Percentiles rank a stretch among this genome's conserved stretches.
Conservation (phyloP, 2,113 vertebrate species). For the Sinocyclocheilus maitianheensis region DNA sequence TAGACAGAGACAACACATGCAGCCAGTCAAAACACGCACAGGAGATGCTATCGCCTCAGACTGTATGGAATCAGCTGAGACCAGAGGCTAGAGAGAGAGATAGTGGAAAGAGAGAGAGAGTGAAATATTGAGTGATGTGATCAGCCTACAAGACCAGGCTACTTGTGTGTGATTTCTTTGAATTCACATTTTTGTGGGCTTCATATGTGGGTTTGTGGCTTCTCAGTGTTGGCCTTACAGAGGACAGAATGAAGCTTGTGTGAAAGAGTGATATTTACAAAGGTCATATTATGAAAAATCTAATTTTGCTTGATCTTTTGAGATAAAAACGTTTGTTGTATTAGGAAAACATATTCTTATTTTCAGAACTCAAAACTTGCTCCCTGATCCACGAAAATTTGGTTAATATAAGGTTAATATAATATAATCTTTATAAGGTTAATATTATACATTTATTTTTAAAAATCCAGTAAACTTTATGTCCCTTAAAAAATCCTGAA, state of each 20-base stretch:
- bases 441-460: too few relatives aligned
- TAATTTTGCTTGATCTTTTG: not conserved
- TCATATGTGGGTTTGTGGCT: not conserved
- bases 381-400: not conserved
- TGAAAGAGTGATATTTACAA: not conserved
- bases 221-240: not conserved
- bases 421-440: too few relatives aligned
- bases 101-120: not conserved
- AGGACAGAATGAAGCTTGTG: too few relatives aligned
- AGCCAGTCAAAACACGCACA: slow-evolving; percentile 59
- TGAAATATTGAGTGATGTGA: slow-evolving; percentile 3
- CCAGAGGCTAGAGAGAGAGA: slow-evolving; percentile 21
- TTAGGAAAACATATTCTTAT: not conserved
- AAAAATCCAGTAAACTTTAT: too few relatives aligned
- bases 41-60: slow-evolving; percentile 59
- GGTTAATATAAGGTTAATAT: too few relatives aligned
- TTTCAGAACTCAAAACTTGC: not conserved
- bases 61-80: slow-evolving; percentile 37
- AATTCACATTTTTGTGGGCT: not conserved
- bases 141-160: not conserved
- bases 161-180: not conserved
- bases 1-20: slow-evolving; percentile 55
- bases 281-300: not conserved
- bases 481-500: too few relatives aligned
- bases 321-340: not conserved